These are phyloP conservation scores for Callipepla californica DNA, from an alignment of 2,113 vertebrate species.

Conservation along the genomic window DNA sequence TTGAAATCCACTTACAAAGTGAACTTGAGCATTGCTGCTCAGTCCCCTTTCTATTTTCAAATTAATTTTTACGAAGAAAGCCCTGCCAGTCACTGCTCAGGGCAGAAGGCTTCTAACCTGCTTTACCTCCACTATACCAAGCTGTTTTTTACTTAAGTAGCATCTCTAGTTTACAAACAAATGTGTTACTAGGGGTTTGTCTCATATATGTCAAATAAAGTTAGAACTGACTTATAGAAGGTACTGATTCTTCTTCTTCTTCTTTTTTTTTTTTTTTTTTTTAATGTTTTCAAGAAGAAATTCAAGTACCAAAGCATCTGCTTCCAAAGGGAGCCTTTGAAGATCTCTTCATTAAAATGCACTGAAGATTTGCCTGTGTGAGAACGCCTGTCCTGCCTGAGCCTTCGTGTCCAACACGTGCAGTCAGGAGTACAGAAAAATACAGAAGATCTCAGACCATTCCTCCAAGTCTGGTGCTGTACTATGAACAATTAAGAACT, in stretches of 20 bases:
- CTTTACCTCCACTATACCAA: neutral
- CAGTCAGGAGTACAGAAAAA: neutral
- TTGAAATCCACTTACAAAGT: neutral
- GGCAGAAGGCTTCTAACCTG: neutral
- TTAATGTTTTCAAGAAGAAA: neutral
- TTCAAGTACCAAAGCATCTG: neutral
- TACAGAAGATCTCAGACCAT: neutral
- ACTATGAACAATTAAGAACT: neutral
- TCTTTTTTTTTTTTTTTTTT: slow-evolving; percentile 10
- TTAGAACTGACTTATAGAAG: neutral
- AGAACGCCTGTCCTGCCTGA: neutral
- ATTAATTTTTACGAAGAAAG: neutral
- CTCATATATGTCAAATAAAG: neutral
- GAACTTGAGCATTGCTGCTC: neutral
- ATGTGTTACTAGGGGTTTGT: neutral
- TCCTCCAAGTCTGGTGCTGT: neutral
- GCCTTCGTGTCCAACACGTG: neutral
- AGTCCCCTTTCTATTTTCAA: neutral
- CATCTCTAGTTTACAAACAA: neutral
- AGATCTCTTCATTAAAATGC: neutral
- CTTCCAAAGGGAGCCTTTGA: neutral
- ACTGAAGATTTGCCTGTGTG: neutral
- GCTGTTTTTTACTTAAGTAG: neutral
- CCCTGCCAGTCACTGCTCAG: neutral
- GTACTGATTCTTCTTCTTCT: neutral